Conservation (phyloP, 2,113 vertebrate genomes). For the Sceloporus tristichus region DNA sequence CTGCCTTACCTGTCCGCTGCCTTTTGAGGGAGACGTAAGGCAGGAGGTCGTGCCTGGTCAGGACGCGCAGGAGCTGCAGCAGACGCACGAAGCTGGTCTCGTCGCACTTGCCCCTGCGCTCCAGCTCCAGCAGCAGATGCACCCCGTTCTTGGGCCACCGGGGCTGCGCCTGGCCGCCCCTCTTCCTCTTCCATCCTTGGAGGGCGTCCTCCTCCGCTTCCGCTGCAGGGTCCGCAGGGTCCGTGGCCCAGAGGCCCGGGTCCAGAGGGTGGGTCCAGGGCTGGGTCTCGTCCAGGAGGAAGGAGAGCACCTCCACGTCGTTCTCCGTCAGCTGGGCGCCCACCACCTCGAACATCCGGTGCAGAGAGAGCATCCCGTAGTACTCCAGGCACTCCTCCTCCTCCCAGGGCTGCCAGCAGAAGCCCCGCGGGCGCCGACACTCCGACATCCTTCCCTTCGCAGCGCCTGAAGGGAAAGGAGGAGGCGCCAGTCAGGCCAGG, state of each 20-base stretch:
- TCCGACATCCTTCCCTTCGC: constrained; percentile 70
- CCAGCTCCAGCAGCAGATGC: constrained; percentile 86
- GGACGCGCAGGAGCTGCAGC: constrained; percentile 85
- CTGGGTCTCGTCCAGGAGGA: constrained; percentile 86
- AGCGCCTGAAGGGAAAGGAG: neutral
- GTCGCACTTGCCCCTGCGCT: constrained; percentile 83
- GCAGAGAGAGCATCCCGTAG: constrained; percentile 90
- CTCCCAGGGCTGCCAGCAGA: constrained; percentile 81
- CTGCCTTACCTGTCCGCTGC: constrained; percentile 82
- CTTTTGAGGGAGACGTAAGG: constrained; percentile 86
- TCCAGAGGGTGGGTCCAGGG: constrained; percentile 78
- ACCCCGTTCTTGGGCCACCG: constrained; percentile 81
- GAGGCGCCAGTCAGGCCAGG: neutral
- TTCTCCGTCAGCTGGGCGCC: constrained; percentile 88
- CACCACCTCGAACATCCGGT: constrained; percentile 88
- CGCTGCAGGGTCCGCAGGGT: constrained; percentile 8
- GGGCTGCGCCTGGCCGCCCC: too few species aligned
- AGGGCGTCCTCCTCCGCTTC: constrained; percentile 49
- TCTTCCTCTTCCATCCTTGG: constrained; percentile 73
- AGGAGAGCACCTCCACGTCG: constrained; percentile 87
- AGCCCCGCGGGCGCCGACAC: constrained; percentile 41
- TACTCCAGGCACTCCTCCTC: constrained; percentile 89
- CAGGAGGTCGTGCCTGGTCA: constrained; percentile 90
- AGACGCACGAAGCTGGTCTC: constrained; percentile 86
- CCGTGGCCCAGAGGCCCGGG: constrained; percentile 77